phyloP scores from a whole-genome alignment of 2,888 invertebrate species.

The Poecilobothrus nobilitatus region DNA sequence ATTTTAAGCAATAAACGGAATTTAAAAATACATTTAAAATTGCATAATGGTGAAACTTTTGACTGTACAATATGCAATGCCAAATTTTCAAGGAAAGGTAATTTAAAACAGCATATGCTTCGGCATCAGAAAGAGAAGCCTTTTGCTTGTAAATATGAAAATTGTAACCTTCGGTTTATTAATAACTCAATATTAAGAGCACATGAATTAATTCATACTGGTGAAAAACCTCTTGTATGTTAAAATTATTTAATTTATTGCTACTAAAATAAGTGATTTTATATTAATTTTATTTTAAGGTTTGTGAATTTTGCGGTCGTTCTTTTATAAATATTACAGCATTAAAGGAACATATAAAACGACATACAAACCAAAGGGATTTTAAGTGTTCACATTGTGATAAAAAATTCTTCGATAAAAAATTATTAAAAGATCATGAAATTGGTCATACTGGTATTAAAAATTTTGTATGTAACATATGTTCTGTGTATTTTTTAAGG shows the following conservation, averaged over 20 bases:
- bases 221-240: background rate
- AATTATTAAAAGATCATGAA: constrained; percentile 2
- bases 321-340: background rate
- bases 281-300: too few species aligned
- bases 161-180: background rate
- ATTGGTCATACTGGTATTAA: background rate
- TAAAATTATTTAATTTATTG: too few species aligned
- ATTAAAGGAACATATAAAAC: background rate
- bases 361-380: background rate
- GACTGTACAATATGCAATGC: background rate
- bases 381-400: background rate
- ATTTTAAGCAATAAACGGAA: background rate
- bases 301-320: background rate
- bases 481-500: background rate
- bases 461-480: background rate
- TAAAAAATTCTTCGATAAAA: constrained; percentile 1
- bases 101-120: background rate
- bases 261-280: too few species aligned
- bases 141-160: background rate
- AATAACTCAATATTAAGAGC: background rate
- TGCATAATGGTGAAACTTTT: background rate
- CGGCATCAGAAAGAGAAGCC: background rate
- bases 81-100: background rate
- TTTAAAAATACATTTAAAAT: background rate
- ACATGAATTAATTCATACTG: constrained; percentile 2